These are phyloP conservation scores for Protomyctophum bolini DNA, from an alignment of 2,113 vertebrate genomes.

Conservation along the genomic window DNA sequence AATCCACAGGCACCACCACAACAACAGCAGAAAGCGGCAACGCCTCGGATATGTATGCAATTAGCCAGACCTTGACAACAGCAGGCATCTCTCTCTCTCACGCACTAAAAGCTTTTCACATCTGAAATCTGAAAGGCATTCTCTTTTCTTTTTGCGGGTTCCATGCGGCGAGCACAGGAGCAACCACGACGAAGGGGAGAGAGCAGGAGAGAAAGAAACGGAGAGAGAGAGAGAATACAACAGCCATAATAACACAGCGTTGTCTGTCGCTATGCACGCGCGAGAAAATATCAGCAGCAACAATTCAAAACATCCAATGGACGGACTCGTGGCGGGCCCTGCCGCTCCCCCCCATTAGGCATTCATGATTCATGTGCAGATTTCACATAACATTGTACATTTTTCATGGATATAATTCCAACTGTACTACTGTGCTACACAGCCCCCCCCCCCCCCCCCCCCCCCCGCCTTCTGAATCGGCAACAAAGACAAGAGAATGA, in stretches of 20 bases:
- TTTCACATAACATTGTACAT: conserved; percentile 79
- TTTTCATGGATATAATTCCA: conserved; percentile 67
- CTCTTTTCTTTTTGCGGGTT: conserved; percentile 33
- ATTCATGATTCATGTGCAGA: conserved; percentile 81
- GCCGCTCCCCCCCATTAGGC: conserved; percentile 73
- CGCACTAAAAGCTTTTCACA: conserved; percentile 68
- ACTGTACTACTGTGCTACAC: too few species aligned
- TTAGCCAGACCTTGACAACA: conserved; percentile 66
- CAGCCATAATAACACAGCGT: conserved; percentile 15
- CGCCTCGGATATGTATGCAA: conserved; percentile 54
- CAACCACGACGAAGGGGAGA: conserved; percentile 12
- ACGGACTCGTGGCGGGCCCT: conserved; percentile 37
- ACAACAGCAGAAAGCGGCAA: conserved; percentile 8
- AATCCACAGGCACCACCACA: conserved; percentile 57
- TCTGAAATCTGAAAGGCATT: conserved; percentile 67
- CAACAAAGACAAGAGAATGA: conserved; percentile 50
- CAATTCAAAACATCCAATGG: conserved; percentile 63
- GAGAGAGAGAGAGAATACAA: too few species aligned
- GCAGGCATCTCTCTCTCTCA: conserved; percentile 36
- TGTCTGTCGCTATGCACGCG: conserved; percentile 29
- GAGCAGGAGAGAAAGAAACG: not conserved
- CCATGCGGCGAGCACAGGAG: not conserved
- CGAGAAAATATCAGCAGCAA: conserved; percentile 40
- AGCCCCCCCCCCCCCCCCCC: conserved; percentile 12
- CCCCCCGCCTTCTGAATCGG: conserved; percentile 51